phyloP scores from a whole-genome alignment of 2,888 invertebrate genomes.

The Cremastinae sp. region DNA sequence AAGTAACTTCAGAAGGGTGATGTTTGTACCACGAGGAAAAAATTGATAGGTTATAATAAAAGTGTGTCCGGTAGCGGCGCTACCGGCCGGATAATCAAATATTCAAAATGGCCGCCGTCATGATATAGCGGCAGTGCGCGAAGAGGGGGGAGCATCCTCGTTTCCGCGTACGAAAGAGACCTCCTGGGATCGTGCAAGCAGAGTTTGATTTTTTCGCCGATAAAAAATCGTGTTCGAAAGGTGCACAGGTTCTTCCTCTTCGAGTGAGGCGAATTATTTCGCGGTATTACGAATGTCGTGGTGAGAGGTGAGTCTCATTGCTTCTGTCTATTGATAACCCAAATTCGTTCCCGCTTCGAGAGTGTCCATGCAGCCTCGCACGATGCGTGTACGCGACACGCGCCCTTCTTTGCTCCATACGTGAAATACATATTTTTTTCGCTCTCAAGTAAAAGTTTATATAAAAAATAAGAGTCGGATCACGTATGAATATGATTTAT shows the following conservation, averaged over 20 bases:
- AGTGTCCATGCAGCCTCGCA: neutral
- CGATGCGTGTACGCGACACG: conserved; percentile 10
- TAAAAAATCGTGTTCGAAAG: conserved; percentile 11
- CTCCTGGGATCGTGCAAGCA: conserved; percentile 6
- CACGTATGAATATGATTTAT: too few relatives aligned
- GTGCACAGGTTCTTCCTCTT: neutral
- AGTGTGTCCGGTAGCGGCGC: conserved; percentile 54
- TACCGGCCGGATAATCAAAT: conserved; percentile 62
- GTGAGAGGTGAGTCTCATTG: conserved; percentile 36
- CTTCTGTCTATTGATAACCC: conserved; percentile 18
- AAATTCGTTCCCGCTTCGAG: conserved; percentile 40
- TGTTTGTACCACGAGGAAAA: too few relatives aligned
- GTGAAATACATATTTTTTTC: neutral
- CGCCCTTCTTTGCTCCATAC: neutral
- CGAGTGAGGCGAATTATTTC: conserved; percentile 1
- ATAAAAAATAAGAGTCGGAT: too few relatives aligned
- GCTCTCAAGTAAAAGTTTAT: neutral
- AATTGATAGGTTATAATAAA: conserved; percentile 36
- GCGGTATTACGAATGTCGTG: conserved; percentile 28
- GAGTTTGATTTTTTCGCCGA: conserved; percentile 35
- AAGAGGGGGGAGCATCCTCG: conserved; percentile 59
- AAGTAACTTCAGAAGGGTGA: too few relatives aligned
- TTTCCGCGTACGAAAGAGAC: conserved; percentile 52
- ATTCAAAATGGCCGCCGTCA: conserved; percentile 73
- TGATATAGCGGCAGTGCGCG: conserved; percentile 62